phyloP scores from a whole-genome alignment of 2,888 invertebrate genomes.

The Cheilosia grossa region DNA sequence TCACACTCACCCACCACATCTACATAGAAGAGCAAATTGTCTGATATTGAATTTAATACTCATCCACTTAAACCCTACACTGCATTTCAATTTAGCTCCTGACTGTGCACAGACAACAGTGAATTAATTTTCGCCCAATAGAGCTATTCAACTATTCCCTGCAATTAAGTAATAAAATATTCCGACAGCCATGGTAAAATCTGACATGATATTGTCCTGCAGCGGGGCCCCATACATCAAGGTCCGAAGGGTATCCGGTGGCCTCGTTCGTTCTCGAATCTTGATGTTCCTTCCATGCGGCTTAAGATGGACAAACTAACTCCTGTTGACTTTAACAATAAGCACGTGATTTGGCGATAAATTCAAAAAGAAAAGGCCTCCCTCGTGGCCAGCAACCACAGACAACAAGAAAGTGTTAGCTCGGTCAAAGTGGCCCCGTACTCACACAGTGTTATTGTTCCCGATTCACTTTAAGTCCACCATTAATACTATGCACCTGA shows the following conservation, averaged over 20 bases:
- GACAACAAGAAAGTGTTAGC: constrained; percentile 46
- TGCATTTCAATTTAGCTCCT: constrained; percentile 51
- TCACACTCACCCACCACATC: no score
- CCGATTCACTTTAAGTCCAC: constrained; percentile 12
- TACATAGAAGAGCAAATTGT: background rate
- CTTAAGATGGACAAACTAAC: constrained; percentile 60
- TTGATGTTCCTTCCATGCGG: constrained; percentile 45
- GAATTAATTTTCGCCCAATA: constrained; percentile 12
- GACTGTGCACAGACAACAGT: constrained; percentile 35
- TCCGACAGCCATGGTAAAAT: constrained; percentile 50
- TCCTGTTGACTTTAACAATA: constrained; percentile 73
- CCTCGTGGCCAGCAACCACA: background rate
- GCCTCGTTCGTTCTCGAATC: constrained; percentile 45
- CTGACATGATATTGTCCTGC: constrained; percentile 60
- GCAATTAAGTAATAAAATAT: constrained; percentile 73
- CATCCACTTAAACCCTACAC: constrained; percentile 2
- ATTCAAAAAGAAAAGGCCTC: constrained; percentile 57
- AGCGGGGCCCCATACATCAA: constrained; percentile 49
- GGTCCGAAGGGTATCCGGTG: constrained; percentile 52
- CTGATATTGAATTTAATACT: constrained; percentile 8
- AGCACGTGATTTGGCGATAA: constrained; percentile 74
- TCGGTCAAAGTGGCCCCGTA: constrained; percentile 46
- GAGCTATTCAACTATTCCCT: constrained; percentile 27
- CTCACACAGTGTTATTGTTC: constrained; percentile 51
- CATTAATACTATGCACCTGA: constrained; percentile 54